Evolutionary conservation across 2,113 vertebrate genomes (phyloP).

Genomic region (Coregonus clupeaformis): DNA sequence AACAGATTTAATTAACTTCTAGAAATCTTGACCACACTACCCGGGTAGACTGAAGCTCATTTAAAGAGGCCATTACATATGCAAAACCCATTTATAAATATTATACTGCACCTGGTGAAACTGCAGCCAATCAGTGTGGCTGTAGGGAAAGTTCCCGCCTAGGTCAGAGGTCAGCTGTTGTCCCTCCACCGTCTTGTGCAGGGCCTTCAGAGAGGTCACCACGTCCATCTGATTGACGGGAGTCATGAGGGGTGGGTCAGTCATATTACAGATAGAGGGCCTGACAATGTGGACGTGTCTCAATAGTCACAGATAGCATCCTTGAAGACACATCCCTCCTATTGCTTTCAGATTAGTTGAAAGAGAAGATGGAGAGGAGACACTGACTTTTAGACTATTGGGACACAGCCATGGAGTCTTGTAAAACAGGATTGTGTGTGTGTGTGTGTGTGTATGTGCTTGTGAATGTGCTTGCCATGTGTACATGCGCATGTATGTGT

Average conservation of each 20-base stretch:
- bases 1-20: not conserved
- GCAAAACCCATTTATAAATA: not conserved
- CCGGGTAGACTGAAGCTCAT: too few relatives aligned
- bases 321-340: too few relatives aligned
- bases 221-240: slow-evolving; percentile 80
- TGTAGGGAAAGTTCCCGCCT: slow-evolving; percentile 84
- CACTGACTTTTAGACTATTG: not conserved
- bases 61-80: not conserved
- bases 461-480: too few relatives aligned
- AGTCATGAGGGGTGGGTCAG: not conserved
- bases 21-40: too few relatives aligned
- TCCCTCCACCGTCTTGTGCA: slow-evolving; percentile 81
- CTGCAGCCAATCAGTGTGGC: slow-evolving; percentile 88
- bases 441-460: not conserved
- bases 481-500: too few relatives aligned
- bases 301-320: not conserved
- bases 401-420: not conserved
- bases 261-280: rapidly evolving
- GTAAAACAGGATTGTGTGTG: not conserved
- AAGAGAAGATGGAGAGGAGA: too few relatives aligned
- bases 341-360: not conserved
- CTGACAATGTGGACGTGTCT: not conserved
- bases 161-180: slow-evolving; percentile 83
- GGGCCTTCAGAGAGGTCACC: slow-evolving; percentile 80
- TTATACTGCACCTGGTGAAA: slow-evolving; percentile 83